Evolutionary conservation across 2,888 invertebrate species (phyloP).

Genomic region (Synanthedon andrenaeformis): DNA sequence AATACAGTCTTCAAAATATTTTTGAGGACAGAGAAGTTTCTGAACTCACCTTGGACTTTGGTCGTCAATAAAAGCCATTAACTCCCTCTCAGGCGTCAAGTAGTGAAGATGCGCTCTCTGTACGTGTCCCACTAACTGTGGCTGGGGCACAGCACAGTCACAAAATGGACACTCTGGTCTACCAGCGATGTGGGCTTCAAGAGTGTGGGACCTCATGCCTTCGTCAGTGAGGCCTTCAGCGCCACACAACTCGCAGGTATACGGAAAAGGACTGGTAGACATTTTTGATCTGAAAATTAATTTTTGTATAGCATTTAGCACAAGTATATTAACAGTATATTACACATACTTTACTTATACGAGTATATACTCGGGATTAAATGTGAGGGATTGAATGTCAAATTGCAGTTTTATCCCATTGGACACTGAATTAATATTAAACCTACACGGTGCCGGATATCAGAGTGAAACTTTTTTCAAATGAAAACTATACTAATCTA

Average conservation of each 20-base stretch:
- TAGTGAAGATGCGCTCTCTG: constrained; percentile 88
- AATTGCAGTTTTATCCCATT: neutral
- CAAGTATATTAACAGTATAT: neutral
- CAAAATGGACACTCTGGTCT: constrained; percentile 86
- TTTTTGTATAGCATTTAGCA: neutral
- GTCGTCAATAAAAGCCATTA: constrained; percentile 83
- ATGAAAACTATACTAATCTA: too few species aligned
- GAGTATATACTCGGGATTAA: too few species aligned
- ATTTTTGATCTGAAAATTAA: constrained; percentile 17
- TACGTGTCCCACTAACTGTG: constrained; percentile 82
- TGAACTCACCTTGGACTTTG: constrained; percentile 66
- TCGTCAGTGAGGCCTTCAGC: constrained; percentile 83
- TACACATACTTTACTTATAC: neutral
- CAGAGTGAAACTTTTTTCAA: too few species aligned
- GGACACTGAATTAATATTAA: too few species aligned
- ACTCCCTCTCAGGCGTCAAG: constrained; percentile 82
- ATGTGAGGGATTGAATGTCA: too few species aligned
- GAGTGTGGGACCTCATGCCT: constrained; percentile 82
- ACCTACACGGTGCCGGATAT: too few species aligned
- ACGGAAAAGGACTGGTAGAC: constrained; percentile 61
- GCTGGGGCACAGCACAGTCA: constrained; percentile 78
- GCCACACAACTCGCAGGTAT: constrained; percentile 87
- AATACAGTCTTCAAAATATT: too few species aligned
- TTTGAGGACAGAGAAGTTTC: too few species aligned
- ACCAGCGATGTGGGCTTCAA: constrained; percentile 82